A percentile compares a stretch with the other conserved stretches of the same genome.
Evolutionary conservation across 1,140 invertebrate genomes (phyloP).

Genomic region (Coboldia fuscipes): DNA sequence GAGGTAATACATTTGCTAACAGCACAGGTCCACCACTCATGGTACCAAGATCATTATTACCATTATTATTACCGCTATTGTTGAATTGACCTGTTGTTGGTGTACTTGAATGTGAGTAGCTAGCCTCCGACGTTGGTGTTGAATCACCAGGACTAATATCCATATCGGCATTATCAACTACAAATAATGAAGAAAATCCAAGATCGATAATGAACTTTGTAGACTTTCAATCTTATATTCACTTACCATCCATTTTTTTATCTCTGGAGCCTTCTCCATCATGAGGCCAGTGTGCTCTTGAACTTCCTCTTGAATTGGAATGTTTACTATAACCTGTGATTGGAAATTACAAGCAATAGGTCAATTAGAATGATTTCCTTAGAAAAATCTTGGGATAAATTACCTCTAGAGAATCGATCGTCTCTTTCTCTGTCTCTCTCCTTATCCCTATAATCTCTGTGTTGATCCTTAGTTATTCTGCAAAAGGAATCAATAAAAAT

Average conservation of each 20-base stretch:
- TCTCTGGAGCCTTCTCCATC: conserved; percentile 20
- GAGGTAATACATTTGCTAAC: conserved; percentile 44
- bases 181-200: conserved; percentile 2
- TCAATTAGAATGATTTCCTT: conserved; percentile 3
- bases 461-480: conserved; percentile 26
- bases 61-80: conserved; percentile 11
- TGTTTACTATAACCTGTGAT: conserved; percentile 44
- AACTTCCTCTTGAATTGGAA: conserved; percentile 46
- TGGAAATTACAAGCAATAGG: neutral
- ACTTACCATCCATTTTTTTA: no score
- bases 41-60: conserved; percentile 8
- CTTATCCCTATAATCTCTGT: conserved; percentile 22
- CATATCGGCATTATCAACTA: conserved; percentile 43
- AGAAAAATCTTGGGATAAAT: no score
- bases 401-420: conserved; percentile 20
- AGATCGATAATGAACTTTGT: neutral
- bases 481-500: conserved; percentile 1
- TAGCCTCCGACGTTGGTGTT: conserved; percentile 52
- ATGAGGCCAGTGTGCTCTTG: conserved; percentile 21
- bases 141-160: conserved; percentile 69
- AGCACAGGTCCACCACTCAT: conserved; percentile 34
- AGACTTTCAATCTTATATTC: conserved; percentile 1
- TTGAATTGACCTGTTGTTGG: no score
- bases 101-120: conserved; percentile 20
- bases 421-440: conserved; percentile 25